Evolutionary conservation across 2,113 vertebrate species (phyloP).

Genomic region (Rhinoderma darwinii): DNA sequence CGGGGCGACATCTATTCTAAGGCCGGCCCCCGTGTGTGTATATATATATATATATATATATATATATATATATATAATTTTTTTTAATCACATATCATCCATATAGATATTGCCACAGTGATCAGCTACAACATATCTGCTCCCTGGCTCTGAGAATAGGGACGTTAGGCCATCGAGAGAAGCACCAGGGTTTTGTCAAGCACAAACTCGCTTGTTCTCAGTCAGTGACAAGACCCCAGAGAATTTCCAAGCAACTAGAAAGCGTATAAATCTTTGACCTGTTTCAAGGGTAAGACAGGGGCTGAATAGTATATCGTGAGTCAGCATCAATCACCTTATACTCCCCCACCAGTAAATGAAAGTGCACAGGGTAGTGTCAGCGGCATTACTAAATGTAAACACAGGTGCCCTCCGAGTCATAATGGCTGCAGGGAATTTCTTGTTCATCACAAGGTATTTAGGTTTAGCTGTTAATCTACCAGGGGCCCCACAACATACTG

Average conservation of each 20-base stretch:
- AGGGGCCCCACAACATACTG: too few relatives aligned
- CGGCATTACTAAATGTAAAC: not conserved
- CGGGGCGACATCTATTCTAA: too few relatives aligned
- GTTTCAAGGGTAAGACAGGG: slow-evolving; percentile 15
- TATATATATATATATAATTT: too few relatives aligned
- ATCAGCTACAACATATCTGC: not conserved
- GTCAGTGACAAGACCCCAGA: slow-evolving; percentile 18
- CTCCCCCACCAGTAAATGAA: not conserved
- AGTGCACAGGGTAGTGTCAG: not conserved
- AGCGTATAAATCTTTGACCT: slow-evolving; percentile 41
- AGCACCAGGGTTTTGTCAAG: slow-evolving; percentile 20
- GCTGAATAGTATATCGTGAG: not conserved
- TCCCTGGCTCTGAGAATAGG: slow-evolving; percentile 8
- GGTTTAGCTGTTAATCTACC: not conserved
- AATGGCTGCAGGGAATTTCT: not conserved
- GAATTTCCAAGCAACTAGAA: not conserved
- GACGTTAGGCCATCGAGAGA: not conserved
- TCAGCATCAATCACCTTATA: slow-evolving; percentile 14
- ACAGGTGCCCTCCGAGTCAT: not conserved
- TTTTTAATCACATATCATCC: not conserved
- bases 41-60: not conserved
- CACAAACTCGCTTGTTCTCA: slow-evolving; percentile 7
- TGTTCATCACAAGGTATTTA: not conserved
- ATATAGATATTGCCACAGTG: not conserved
- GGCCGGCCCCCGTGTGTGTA: too few relatives aligned